Conservation (phyloP, 2,797 vertebrate genomes). For the Eidolon dupreanum region DNA sequence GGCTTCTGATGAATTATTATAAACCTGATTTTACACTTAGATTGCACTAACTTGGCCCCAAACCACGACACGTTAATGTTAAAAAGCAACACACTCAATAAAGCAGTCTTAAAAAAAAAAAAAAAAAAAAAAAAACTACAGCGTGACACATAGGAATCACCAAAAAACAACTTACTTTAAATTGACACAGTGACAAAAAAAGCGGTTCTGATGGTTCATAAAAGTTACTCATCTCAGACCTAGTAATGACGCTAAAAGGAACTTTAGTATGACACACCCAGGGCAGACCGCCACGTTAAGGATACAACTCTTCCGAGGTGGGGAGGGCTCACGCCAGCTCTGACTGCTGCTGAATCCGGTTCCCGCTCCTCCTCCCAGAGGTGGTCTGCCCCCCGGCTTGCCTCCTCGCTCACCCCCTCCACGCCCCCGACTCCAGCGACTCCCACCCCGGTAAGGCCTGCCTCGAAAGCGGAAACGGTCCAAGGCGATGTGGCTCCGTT, state of each 20-base stretch:
- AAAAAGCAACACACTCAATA: neutral
- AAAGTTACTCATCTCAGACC: conserved; percentile 64
- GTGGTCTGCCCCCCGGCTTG: conserved; percentile 80
- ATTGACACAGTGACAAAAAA: neutral
- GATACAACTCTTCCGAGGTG: conserved; percentile 78
- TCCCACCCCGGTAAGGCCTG: conserved; percentile 87
- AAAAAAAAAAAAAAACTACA: neutral
- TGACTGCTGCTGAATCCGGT: conserved; percentile 82
- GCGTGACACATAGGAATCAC: neutral
- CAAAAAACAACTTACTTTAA: neutral
- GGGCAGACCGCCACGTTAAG: conserved; percentile 66
- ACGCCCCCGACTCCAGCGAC: conserved; percentile 85
- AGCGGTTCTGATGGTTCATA: neutral
- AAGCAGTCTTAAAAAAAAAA: neutral
- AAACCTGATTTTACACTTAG: neutral
- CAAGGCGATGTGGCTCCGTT: conserved; percentile 94
- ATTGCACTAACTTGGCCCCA: neutral
- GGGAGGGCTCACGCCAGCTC: conserved; percentile 89
- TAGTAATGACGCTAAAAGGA: conserved; percentile 48
- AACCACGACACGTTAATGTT: neutral
- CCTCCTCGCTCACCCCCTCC: conserved; percentile 85
- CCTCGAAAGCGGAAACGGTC: conserved; percentile 92
- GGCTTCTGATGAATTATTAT: neutral
- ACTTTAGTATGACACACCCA: conserved; percentile 66
- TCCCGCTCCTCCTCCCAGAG: conserved; percentile 80